Percentiles rank a stretch among this genome's conserved stretches.
Evolutionary conservation across 2,113 vertebrate species (phyloP).

Genomic region (Phainopepla nitens): DNA sequence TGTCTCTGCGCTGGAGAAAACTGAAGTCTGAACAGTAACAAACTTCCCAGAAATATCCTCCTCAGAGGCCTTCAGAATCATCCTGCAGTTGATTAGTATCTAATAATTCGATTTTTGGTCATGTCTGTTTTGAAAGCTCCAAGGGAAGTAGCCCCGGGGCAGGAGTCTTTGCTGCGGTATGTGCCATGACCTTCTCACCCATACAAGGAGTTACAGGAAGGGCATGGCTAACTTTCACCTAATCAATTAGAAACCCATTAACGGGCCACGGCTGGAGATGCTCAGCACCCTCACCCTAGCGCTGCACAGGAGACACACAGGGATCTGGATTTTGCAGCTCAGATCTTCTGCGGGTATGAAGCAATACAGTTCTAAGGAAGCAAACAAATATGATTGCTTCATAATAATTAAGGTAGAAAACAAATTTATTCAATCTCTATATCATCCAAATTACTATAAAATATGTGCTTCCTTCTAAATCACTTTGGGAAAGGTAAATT

Average conservation of each 20-base stretch:
- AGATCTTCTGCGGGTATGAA: neutral
- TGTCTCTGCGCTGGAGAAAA: neutral
- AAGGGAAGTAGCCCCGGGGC: constrained; percentile 81
- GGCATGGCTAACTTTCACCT: constrained; percentile 63
- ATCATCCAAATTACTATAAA: neutral
- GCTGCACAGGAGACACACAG: neutral
- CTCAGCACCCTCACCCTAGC: neutral
- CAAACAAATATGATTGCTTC: neutral
- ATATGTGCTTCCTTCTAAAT: neutral
- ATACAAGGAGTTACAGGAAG: constrained; percentile 65
- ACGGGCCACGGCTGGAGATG: neutral
- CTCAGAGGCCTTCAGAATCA: constrained; percentile 71
- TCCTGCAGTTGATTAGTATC: constrained; percentile 92
- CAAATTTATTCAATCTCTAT: neutral
- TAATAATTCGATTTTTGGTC: constrained; percentile 91
- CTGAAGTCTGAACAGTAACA: neutral
- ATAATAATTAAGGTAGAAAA: neutral
- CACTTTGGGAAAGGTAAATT: neutral
- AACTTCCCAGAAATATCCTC: constrained; percentile 32
- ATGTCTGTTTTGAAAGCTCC: constrained; percentile 76
- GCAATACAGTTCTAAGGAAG: neutral
- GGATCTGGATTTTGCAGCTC: neutral
- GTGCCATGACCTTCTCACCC: constrained; percentile 76
- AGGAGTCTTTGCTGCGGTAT: constrained; percentile 58
- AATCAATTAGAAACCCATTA: constrained; percentile 60